These are phyloP conservation scores for Pampusana beccarii DNA, from an alignment of 2,113 vertebrate species.

Conservation along the genomic window DNA sequence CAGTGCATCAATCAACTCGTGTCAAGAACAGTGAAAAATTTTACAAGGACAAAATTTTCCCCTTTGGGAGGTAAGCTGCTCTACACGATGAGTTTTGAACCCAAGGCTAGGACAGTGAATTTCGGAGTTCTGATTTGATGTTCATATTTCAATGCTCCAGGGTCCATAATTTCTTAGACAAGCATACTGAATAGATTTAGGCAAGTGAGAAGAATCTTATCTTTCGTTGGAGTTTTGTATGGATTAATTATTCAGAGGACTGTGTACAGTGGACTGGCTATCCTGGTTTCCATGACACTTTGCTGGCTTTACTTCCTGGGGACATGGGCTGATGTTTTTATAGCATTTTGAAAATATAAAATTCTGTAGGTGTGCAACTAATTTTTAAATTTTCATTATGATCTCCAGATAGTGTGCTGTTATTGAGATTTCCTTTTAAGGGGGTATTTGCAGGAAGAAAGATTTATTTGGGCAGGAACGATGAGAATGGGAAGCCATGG, in stretches of 20 bases:
- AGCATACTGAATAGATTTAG: neutral
- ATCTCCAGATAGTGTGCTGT: neutral
- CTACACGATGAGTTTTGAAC: neutral
- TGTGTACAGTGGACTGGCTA: neutral
- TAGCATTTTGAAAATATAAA: neutral
- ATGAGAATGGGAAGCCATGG: neutral
- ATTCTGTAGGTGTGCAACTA: neutral
- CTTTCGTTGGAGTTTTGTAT: neutral
- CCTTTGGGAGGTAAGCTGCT: neutral
- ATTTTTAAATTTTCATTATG: neutral
- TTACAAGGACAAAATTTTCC: conserved; percentile 3
- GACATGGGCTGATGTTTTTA: neutral
- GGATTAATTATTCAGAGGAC: neutral
- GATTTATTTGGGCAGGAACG: neutral
- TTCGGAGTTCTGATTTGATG: neutral
- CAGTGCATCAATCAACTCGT: conserved; percentile 5
- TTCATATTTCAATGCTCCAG: neutral
- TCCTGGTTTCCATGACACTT: neutral
- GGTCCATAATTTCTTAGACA: neutral
- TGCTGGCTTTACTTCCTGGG: neutral
- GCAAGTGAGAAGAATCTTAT: neutral
- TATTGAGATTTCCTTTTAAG: neutral
- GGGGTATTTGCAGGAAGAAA: neutral
- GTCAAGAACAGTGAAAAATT: neutral
- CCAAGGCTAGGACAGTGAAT: neutral